Conservation (phyloP, 2,113 vertebrate species). For the Malurus cyaneus region DNA sequence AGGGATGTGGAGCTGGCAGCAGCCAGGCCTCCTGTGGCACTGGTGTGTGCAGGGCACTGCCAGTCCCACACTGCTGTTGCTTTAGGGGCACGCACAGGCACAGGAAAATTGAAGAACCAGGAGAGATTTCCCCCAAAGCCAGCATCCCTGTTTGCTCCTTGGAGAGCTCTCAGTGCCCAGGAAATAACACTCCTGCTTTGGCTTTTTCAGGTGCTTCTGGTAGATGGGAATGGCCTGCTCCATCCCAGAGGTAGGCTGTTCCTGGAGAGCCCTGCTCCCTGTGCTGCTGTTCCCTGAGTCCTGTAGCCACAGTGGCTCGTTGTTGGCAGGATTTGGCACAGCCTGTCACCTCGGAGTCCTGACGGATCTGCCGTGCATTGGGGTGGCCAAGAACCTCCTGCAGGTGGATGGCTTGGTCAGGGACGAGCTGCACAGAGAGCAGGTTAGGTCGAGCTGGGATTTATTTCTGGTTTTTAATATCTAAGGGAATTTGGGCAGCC, state of each 20-base stretch:
- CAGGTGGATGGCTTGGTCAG: slow-evolving; percentile 86
- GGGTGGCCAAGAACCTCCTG: slow-evolving; percentile 95
- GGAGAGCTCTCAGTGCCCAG: no score
- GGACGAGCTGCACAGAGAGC: slow-evolving; percentile 78
- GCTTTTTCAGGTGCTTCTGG: slow-evolving; percentile 85
- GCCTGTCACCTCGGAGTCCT: slow-evolving; percentile 93
- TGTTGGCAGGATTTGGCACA: slow-evolving; percentile 85
- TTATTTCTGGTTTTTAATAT: background rate
- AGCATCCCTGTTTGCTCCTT: background rate
- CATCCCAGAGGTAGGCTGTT: slow-evolving; percentile 85
- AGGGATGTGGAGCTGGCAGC: background rate
- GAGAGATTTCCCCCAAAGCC: background rate
- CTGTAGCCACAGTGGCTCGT: background rate
- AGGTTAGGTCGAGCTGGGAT: slow-evolving; percentile 73
- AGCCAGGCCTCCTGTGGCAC: background rate
- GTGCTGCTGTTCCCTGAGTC: background rate
- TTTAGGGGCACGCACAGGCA: background rate
- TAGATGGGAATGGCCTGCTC: slow-evolving; percentile 93
- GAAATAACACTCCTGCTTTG: background rate
- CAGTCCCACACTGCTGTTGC: background rate
- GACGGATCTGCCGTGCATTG: slow-evolving; percentile 85
- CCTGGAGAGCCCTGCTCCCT: background rate
- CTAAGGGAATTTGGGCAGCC: rapidly evolving
- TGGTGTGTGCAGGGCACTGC: background rate
- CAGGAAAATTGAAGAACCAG: background rate